Percentiles rank a stretch among this genome's conserved stretches.
Evolutionary conservation across 2,113 vertebrate species (phyloP).

Genomic region (Fregetta grallaria): DNA sequence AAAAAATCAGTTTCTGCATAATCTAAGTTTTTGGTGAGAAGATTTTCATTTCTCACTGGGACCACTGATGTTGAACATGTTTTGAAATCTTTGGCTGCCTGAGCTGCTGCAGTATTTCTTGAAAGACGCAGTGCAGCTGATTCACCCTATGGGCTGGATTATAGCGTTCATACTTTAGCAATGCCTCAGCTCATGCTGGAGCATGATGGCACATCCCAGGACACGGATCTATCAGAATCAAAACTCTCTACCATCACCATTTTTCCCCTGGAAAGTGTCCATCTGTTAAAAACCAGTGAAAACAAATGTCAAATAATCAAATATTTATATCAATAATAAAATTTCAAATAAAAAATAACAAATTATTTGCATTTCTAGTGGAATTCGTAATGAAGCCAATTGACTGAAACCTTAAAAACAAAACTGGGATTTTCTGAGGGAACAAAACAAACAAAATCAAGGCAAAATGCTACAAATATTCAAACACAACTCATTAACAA

Average conservation of each 20-base stretch:
- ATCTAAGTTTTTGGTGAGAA: not conserved
- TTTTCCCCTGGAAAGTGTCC: not conserved
- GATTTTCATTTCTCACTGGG: not conserved
- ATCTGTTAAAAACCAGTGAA: not conserved
- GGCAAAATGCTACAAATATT: not conserved
- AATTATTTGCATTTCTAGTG: not conserved
- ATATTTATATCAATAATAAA: not conserved
- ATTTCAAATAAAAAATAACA: not conserved
- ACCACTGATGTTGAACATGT: not conserved
- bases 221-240: not conserved
- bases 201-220: not conserved
- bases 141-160: not conserved
- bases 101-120: not conserved
- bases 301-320: not conserved
- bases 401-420: not conserved
- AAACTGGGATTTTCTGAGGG: not conserved
- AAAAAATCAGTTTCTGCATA: not conserved
- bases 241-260: not conserved
- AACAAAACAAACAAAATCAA: not conserved
- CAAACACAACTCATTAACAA: not conserved
- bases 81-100: not conserved
- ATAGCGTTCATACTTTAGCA: not conserved
- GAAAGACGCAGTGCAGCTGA: not conserved
- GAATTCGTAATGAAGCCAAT: not conserved
- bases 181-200: not conserved